phyloP scores from a whole-genome alignment of 2,888 invertebrate species.

The Byasa hedistus region DNA sequence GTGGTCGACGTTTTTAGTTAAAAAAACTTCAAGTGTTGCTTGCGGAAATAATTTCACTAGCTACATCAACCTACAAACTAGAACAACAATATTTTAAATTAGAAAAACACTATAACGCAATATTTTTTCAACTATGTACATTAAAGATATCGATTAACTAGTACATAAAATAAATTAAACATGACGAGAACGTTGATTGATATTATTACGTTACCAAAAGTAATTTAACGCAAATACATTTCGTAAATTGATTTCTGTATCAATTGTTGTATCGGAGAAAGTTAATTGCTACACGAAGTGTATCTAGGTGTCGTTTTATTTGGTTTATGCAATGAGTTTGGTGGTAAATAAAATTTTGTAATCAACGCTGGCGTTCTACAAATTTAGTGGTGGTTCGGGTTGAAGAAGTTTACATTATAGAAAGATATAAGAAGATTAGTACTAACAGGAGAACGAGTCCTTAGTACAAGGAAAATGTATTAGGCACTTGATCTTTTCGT shows the following conservation, averaged over 20 bases:
- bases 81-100: too few relatives aligned
- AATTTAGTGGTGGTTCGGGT: neutral
- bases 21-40: too few relatives aligned
- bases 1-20: too few relatives aligned
- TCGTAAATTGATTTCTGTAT: neutral
- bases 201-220: neutral
- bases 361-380: neutral
- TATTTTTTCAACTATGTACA: neutral
- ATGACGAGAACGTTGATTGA: neutral
- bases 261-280: slow-evolving; percentile 8
- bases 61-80: too few relatives aligned
- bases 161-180: neutral
- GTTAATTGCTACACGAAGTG: slow-evolving; percentile 2
- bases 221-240: slow-evolving; percentile 9
- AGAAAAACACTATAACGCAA: neutral
- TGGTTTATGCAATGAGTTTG: neutral
- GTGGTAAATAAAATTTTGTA: neutral
- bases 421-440: neutral
- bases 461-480: too few relatives aligned
- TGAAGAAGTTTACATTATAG: neutral
- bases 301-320: neutral
- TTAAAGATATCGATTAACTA: neutral
- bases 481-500: too few relatives aligned
- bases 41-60: too few relatives aligned
- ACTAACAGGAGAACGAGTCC: too few relatives aligned